phyloP scores from a whole-genome alignment of 2,797 vertebrate genomes.

The Pseudochromis fuscus region DNA sequence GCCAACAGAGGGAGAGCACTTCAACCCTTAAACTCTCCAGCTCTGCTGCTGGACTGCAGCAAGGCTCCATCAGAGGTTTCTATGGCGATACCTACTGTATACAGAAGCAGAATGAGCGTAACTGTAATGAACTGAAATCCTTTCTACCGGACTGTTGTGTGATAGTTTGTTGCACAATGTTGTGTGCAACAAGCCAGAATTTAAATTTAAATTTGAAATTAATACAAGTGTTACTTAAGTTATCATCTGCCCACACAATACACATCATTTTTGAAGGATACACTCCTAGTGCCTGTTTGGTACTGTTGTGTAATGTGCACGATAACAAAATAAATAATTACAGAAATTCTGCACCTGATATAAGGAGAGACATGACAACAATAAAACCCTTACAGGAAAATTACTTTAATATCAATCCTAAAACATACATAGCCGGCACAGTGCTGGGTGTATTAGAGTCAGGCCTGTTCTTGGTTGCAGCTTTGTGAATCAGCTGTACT shows the following conservation, averaged over 20 bases:
- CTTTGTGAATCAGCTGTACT: constrained; percentile 25
- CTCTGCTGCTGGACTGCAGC: constrained; percentile 57
- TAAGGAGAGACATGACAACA: not conserved
- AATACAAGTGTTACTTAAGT: constrained; percentile 19
- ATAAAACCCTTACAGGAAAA: not conserved
- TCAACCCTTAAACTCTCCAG: constrained; percentile 68
- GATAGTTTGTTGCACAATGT: constrained; percentile 22
- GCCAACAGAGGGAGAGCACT: constrained; percentile 60
- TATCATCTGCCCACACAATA: constrained; percentile 1
- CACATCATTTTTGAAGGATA: not conserved
- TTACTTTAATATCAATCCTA: not conserved
- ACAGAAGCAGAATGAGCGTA: constrained; percentile 40
- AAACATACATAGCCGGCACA: not conserved
- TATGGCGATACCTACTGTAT: constrained; percentile 63
- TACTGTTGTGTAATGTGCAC: not conserved
- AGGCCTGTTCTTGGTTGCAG: constrained; percentile 12
- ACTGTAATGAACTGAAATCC: constrained; percentile 52
- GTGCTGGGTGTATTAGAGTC: not conserved
- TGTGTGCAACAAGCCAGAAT: not conserved
- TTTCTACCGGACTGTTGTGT: constrained; percentile 1
- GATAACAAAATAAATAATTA: not conserved
- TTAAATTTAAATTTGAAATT: constrained; percentile 12
- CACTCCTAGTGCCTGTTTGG: not conserved
- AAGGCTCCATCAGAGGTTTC: constrained; percentile 62
- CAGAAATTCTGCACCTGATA: not conserved